Conservation (phyloP, 2,888 invertebrate genomes). For the Metellina segmentata region DNA sequence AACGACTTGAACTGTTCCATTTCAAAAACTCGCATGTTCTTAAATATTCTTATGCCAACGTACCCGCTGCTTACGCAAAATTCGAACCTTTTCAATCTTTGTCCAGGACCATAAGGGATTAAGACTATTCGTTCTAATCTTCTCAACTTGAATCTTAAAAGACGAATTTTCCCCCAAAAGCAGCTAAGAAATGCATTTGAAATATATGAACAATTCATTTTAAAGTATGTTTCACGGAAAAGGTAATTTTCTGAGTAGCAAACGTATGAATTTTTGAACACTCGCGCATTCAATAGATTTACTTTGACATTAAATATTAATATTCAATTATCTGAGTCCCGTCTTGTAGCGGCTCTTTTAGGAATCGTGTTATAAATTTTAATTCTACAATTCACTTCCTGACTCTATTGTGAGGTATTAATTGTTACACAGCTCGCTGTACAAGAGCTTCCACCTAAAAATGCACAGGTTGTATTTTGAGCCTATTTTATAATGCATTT, state of each 20-base stretch:
- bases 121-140: background rate
- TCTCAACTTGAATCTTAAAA: background rate
- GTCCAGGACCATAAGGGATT: too few relatives aligned
- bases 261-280: background rate
- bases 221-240: background rate
- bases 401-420: background rate
- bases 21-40: too few relatives aligned
- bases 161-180: background rate
- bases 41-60: too few relatives aligned
- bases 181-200: background rate
- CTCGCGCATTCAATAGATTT: background rate
- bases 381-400: background rate
- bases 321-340: slow-evolving; percentile 36
- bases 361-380: slow-evolving; percentile 33
- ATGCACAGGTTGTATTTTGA: background rate
- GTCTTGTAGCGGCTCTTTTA: background rate
- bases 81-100: too few relatives aligned
- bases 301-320: slow-evolving; percentile 46
- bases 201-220: background rate
- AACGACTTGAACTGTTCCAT: too few relatives aligned
- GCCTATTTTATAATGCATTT: too few relatives aligned
- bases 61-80: too few relatives aligned
- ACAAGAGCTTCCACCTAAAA: background rate
- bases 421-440: background rate
- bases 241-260: background rate